Evolutionary conservation across 2,113 vertebrate species (phyloP).

Genomic region (Pluvialis apricaria): DNA sequence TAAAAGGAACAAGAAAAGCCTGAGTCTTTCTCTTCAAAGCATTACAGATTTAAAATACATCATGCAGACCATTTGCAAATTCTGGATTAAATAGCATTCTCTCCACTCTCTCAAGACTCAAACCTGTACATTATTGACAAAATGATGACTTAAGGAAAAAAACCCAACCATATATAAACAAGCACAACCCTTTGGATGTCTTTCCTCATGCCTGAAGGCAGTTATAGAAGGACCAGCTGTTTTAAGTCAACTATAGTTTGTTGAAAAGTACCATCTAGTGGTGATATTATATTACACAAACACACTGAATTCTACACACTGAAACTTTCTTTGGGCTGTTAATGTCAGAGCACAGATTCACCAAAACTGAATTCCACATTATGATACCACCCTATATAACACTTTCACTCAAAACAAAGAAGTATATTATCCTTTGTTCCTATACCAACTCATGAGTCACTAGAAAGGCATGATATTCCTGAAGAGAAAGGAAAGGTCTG

Average conservation of each 20-base stretch:
- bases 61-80: not conserved
- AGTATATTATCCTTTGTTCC: not conserved
- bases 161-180: not conserved
- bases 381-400: not conserved
- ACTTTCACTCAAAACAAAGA: not conserved
- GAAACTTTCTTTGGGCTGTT: not conserved
- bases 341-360: not conserved
- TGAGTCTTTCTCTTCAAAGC: not conserved
- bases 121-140: not conserved
- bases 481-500: not conserved
- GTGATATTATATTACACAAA: not conserved
- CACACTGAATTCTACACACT: not conserved
- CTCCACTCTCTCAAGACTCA: not conserved
- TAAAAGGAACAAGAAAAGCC: not conserved
- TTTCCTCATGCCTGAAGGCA: not conserved
- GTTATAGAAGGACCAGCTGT: not conserved
- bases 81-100: not conserved
- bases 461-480: not conserved
- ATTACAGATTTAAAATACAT: not conserved
- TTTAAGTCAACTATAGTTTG: not conserved
- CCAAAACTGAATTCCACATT: not conserved
- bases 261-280: not conserved
- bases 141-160: not conserved
- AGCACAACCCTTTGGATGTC: not conserved
- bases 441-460: not conserved